Base-by-base conservation (phyloP, 37 sponge, comb jelly and placozoan species). In the Crambe crambe region DNA sequence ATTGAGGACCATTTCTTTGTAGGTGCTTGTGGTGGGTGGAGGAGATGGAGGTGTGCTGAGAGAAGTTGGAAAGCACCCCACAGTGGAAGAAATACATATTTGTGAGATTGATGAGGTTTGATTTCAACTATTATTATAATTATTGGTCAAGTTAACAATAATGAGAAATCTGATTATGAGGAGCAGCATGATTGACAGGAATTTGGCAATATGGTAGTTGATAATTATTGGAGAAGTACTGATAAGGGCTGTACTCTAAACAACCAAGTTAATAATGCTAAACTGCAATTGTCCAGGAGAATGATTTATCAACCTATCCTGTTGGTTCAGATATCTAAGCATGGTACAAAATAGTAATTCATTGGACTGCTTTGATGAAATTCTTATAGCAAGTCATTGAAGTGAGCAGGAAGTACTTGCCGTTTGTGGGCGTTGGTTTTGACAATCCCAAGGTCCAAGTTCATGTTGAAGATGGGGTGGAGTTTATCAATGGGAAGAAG, bases 31-130 rank as follows among this genome's bases (percentile, higher is more conserved):
- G 25, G 86, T 96, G 23, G 96, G 96, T 15, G 96, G 96, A 18
- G 96, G 96, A 23, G 96, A 96, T 89, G 96, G 96, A 37, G 96
- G 96, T 2, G 93, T 90, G 43, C 61, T 93, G 69, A 86, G 96
- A 36, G 96, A 96, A 72, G 86, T 93, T 20, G 83, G 73, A 20
- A 96, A 96, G 70, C 96, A 96, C 85, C 32, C 79, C 3, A 34
- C 25, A 6, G 96, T 96, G 20, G 84, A 92, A 61, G 77, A 90
- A 58, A 78, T 92, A 12, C 80, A 82, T 38, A 42, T 79, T 70
- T 96, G 96, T 76, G 96, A 96, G 80, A 96, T 96, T 84, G 96
- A 95, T 79, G 87, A 93, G 78, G 90, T 85, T 54, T 20, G 10
- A 18, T 20, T 20, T 54, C 18, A 20, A 54, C 18, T 54, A 18